Evolutionary conservation across 2,888 invertebrate species (phyloP).

Genomic region (Latheticus oryzae): DNA sequence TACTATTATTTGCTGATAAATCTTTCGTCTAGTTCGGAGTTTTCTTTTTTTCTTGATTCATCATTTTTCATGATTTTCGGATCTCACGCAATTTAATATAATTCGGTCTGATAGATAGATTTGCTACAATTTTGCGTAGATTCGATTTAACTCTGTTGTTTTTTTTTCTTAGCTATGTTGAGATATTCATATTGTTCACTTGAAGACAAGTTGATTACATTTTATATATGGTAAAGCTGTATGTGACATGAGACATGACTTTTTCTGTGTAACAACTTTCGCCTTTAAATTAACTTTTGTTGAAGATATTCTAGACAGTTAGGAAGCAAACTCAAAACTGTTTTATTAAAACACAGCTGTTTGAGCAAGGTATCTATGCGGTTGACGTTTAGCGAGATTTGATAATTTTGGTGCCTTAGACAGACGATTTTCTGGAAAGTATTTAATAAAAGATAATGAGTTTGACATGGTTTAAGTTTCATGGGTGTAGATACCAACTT

Average conservation of each 20-base stretch:
- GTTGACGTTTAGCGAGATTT: slow-evolving; percentile 2
- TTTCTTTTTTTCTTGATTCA: slow-evolving; percentile 3
- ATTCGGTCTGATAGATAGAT: slow-evolving; percentile 29
- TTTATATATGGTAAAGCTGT: slow-evolving; percentile 1
- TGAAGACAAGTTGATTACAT: too few species aligned
- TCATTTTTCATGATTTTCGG: slow-evolving; percentile 20
- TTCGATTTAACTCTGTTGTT: too few species aligned
- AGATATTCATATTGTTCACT: too few species aligned
- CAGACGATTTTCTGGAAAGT: slow-evolving; percentile 6
- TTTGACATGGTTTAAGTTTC: too few species aligned
- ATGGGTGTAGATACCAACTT: background rate
- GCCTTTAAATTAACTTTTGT: slow-evolving; percentile 19
- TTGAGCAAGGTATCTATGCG: slow-evolving; percentile 18
- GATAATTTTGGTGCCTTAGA: slow-evolving; percentile 2
- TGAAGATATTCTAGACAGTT: slow-evolving; percentile 13
- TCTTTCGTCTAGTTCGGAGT: slow-evolving; percentile 4
- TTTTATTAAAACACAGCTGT: slow-evolving; percentile 23
- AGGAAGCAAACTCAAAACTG: slow-evolving; percentile 22
- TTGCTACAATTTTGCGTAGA: too few species aligned
- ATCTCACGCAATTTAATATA: slow-evolving; percentile 22
- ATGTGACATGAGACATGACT: slow-evolving; percentile 4
- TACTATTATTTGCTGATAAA: slow-evolving; percentile 22
- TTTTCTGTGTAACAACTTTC: slow-evolving; percentile 8
- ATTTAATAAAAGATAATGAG: slow-evolving; percentile 2
- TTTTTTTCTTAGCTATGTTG: background rate